A percentile compares a stretch with the other conserved stretches of the same genome.
Conservation (phyloP, 2,113 vertebrate species). For the Takifugu bimaculatus region DNA sequence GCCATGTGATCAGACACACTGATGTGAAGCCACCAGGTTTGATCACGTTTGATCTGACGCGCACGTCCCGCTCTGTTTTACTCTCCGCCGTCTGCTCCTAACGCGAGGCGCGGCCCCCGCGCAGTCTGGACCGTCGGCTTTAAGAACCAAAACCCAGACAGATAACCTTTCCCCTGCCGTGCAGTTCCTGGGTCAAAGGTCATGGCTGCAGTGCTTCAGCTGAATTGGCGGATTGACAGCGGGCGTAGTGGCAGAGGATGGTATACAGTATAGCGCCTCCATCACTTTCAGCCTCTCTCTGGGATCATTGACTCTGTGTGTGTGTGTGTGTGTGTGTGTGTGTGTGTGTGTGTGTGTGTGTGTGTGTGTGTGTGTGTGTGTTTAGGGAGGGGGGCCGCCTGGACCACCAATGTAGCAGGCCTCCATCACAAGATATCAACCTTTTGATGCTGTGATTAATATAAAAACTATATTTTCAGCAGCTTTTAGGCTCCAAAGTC, state of each 20-base stretch:
- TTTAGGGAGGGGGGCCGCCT: neutral
- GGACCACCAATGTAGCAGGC: conserved; percentile 58
- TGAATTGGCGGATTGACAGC: conserved; percentile 60
- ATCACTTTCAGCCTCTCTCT: conserved; percentile 31
- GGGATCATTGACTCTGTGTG: neutral
- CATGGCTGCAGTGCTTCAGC: conserved; percentile 57
- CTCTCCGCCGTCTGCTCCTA: conserved; percentile 1
- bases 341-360: conserved; percentile 3
- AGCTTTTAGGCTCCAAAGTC: too few relatives aligned
- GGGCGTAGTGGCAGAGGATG: conserved; percentile 55
- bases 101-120: conserved; percentile 15
- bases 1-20: conserved; percentile 57
- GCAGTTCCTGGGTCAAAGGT: conserved; percentile 60
- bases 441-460: too few relatives aligned
- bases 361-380: neutral
- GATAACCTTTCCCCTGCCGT: conserved; percentile 60
- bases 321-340: conserved; percentile 8
- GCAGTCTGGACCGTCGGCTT: conserved; percentile 28
- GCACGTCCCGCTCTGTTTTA: conserved; percentile 4
- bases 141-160: conserved; percentile 25
- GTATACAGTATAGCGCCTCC: conserved; percentile 52
- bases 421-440: neutral
- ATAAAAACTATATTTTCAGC: too few relatives aligned
- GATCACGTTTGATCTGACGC: too few relatives aligned
- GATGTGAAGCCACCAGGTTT: conserved; percentile 18